These are phyloP conservation scores for Peucedramus taeniatus DNA, from an alignment of 2,113 vertebrate genomes.

Conservation along the genomic window DNA sequence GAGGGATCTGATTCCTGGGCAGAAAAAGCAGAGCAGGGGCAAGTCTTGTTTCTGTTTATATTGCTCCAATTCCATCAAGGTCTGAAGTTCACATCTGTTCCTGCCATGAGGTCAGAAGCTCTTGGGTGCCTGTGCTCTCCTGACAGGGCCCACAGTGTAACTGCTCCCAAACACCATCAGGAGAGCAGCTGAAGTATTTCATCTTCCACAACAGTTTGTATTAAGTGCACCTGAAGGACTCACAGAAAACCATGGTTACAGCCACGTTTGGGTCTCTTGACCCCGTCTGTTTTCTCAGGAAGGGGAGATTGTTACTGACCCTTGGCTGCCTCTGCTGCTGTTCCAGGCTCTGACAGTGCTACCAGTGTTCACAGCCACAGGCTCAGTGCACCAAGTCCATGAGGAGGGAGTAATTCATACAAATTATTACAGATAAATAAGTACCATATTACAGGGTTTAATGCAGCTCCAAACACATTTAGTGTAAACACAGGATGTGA, in stretches of 20 bases:
- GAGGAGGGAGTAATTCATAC: not conserved
- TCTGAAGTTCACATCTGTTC: not conserved
- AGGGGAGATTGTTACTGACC: fast-evolving
- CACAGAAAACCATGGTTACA: fast-evolving
- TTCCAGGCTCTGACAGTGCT: not conserved
- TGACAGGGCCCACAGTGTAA: not conserved
- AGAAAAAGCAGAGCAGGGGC: not conserved
- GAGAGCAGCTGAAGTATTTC: not conserved
- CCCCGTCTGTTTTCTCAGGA: fast-evolving
- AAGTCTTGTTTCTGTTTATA: not conserved
- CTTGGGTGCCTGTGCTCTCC: fast-evolving
- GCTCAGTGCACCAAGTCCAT: fast-evolving
- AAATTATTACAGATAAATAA: not conserved
- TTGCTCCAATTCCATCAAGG: fast-evolving
- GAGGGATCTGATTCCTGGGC: too few relatives aligned
- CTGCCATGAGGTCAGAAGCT: not conserved
- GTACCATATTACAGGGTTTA: not conserved
- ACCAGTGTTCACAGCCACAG: not conserved
- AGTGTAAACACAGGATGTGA: not conserved
- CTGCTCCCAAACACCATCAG: not conserved
- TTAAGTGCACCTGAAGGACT: not conserved
- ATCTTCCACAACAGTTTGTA: not conserved
- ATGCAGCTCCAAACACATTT: not conserved
- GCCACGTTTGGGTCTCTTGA: fast-evolving
- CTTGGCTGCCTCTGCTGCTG: not conserved